A percentile compares a stretch with the other conserved stretches of the same genome.
Evolutionary conservation across 2,888 invertebrate genomes (phyloP).

Genomic region (Drosophila hawaiiensis): DNA sequence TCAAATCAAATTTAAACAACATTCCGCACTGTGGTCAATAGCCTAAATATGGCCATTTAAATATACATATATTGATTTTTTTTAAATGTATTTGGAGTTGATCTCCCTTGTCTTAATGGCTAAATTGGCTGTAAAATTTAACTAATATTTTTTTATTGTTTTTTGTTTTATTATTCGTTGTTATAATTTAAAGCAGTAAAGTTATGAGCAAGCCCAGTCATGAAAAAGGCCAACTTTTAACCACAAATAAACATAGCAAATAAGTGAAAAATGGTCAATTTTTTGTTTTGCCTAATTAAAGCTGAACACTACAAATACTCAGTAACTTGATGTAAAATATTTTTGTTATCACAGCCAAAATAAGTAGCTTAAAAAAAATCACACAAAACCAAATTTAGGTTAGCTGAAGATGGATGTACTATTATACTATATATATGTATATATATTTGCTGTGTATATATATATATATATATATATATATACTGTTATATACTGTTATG

Average conservation of each 20-base stretch:
- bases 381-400: background rate
- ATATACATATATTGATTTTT: conserved; percentile 1
- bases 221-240: background rate
- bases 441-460: too few species aligned
- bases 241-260: background rate
- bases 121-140: background rate
- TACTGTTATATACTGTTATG: background rate
- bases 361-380: background rate
- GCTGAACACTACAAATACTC: background rate
- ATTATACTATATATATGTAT: too few species aligned
- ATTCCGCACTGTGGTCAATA: conserved; percentile 62
- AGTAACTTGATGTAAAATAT: background rate
- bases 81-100: background rate
- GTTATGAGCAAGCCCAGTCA: background rate
- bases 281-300: background rate
- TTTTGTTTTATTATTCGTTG: background rate
- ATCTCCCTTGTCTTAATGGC: background rate
- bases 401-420: background rate
- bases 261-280: background rate
- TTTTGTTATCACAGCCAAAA: background rate
- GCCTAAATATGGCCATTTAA: conserved; percentile 38
- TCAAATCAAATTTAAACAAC: conserved; percentile 54
- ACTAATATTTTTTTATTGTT: background rate
- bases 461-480: too few species aligned
- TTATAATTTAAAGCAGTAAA: background rate